A percentile compares a stretch with the other conserved stretches of the same genome.
These are phyloP conservation scores for Xiphias gladius DNA, from an alignment of 2,113 vertebrate species.

Conservation along the genomic window DNA sequence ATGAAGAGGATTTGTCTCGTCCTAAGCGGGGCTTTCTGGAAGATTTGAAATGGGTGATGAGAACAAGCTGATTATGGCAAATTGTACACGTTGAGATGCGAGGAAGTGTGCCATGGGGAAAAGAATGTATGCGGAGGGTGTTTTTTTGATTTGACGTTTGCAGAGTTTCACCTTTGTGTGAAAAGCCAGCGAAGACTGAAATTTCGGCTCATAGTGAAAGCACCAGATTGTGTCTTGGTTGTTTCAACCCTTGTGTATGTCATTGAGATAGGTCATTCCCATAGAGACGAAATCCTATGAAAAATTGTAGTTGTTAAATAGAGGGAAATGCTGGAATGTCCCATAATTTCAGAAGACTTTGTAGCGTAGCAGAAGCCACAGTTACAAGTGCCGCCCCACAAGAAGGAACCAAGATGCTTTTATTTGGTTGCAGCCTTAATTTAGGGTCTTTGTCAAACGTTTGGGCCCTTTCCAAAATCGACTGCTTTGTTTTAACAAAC, in stretches of 20 bases:
- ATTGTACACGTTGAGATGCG: not conserved
- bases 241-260: constrained; percentile 69
- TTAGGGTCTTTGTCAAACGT: constrained; percentile 46
- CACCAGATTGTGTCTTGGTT: constrained; percentile 71
- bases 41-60: constrained; percentile 7
- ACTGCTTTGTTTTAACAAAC: constrained; percentile 47
- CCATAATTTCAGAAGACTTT: constrained; percentile 38
- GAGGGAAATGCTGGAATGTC: constrained; percentile 43
- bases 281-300: constrained; percentile 27
- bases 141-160: constrained; percentile 43
- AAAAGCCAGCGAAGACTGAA: constrained; percentile 75
- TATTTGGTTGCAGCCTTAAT: constrained; percentile 77
- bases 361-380: constrained; percentile 62
- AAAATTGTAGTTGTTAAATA: constrained; percentile 36
- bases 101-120: not conserved
- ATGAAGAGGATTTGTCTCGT: constrained; percentile 5
- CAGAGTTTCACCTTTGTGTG: constrained; percentile 52
- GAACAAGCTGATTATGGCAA: not conserved
- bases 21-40: constrained; percentile 6
- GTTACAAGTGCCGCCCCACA: constrained; percentile 45
- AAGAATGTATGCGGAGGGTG: constrained; percentile 42
- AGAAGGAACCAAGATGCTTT: constrained; percentile 55
- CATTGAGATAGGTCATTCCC: constrained; percentile 48
- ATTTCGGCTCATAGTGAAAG: constrained; percentile 78
- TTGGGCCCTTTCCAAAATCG: not conserved